Evolutionary conservation across 2,888 invertebrate genomes (phyloP).

Genomic region (Amphimallon solstitiale): DNA sequence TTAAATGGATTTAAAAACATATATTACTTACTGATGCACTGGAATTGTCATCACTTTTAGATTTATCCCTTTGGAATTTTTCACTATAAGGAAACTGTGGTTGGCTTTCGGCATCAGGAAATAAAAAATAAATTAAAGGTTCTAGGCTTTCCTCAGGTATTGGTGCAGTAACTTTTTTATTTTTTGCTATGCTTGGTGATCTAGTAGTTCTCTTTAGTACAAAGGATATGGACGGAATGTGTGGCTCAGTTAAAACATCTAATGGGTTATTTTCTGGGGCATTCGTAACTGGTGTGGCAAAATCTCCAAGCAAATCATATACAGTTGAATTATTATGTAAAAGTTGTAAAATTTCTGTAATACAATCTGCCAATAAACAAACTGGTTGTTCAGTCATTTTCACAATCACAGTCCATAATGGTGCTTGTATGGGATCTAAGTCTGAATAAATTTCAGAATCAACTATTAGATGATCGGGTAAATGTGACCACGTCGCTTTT

Average conservation of each 20-base stretch:
- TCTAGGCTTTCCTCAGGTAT: conserved; percentile 80
- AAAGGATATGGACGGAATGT: conserved; percentile 72
- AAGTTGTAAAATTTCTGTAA: conserved; percentile 77
- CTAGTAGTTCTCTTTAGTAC: conserved; percentile 68
- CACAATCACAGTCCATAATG: conserved; percentile 79
- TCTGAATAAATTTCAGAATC: conserved; percentile 90
- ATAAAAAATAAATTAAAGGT: conserved; percentile 83
- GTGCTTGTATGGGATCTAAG: conserved; percentile 84
- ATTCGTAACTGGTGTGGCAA: conserved; percentile 53
- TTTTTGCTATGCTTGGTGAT: conserved; percentile 60
- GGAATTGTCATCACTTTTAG: neutral
- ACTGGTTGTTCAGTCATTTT: conserved; percentile 75
- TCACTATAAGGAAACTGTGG: conserved; percentile 67
- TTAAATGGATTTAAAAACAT: neutral
- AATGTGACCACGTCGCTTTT: conserved; percentile 86
- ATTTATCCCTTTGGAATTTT: conserved; percentile 50
- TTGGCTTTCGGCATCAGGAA: conserved; percentile 85
- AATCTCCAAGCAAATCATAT: conserved; percentile 68
- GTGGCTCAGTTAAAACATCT: conserved; percentile 81
- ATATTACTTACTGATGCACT: conserved; percentile 10
- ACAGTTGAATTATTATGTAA: conserved; percentile 66
- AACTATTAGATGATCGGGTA: conserved; percentile 85
- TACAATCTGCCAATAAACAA: conserved; percentile 81
- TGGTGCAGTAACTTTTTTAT: conserved; percentile 75
- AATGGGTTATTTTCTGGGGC: conserved; percentile 66